These are phyloP conservation scores for Malurus alboscapulatus DNA, from an alignment of 2,113 vertebrate genomes.

Conservation along the genomic window DNA sequence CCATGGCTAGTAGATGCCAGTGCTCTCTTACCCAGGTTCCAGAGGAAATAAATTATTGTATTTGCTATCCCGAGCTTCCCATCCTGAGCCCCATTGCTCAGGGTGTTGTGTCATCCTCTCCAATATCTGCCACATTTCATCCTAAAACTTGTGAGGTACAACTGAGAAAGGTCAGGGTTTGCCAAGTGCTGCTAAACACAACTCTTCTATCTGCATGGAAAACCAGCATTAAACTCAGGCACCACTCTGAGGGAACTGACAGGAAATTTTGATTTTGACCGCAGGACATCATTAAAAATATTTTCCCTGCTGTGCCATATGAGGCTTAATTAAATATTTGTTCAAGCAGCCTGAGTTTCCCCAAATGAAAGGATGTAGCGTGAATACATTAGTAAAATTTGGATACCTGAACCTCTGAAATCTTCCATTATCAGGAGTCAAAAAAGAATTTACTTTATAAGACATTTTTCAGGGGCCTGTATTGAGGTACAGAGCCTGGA, in stretches of 20 bases:
- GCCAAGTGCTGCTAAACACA: background rate
- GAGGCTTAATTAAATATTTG: constrained; percentile 47
- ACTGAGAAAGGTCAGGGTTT: background rate
- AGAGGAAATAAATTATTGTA: background rate
- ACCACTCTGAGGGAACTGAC: background rate
- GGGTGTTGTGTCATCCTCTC: background rate
- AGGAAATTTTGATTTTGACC: constrained; percentile 8
- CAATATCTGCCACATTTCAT: background rate
- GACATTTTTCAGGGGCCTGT: background rate
- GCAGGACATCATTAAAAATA: constrained; percentile 35
- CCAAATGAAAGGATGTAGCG: background rate
- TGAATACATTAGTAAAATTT: background rate
- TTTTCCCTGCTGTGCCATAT: background rate
- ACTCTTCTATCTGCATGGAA: background rate
- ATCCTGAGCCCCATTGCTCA: background rate
- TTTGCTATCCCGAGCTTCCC: background rate
- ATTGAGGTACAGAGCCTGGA: background rate
- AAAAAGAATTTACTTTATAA: background rate
- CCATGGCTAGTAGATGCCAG: background rate
- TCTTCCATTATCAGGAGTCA: background rate
- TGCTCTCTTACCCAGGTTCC: background rate
- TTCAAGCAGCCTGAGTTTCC: background rate
- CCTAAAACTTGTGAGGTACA: background rate
- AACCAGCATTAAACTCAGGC: background rate
- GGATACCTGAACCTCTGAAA: background rate